Evolutionary conservation across 2,888 invertebrate genomes (phyloP).

Genomic region (Dione vanillae): DNA sequence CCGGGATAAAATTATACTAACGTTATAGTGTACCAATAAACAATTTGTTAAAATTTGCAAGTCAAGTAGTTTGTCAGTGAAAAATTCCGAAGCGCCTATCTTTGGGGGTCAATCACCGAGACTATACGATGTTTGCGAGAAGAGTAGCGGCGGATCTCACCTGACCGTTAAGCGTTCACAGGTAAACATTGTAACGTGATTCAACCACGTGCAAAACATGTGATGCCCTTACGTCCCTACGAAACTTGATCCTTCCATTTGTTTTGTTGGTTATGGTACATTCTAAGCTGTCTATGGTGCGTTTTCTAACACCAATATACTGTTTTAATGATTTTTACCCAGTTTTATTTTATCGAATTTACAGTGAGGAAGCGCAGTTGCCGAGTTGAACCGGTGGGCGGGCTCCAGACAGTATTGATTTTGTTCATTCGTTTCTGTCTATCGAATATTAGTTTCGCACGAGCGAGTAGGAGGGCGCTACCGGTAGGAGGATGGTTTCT

Average conservation of each 20-base stretch:
- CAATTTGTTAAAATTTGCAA: slow-evolving; percentile 34
- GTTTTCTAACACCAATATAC: slow-evolving; percentile 61
- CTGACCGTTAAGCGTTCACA: slow-evolving; percentile 76
- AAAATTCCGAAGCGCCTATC: slow-evolving; percentile 31
- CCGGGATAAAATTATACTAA: slow-evolving; percentile 46
- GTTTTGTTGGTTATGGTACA: not conserved
- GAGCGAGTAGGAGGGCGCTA: slow-evolving; percentile 66
- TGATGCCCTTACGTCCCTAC: slow-evolving; percentile 50
- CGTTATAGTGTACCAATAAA: slow-evolving; percentile 39
- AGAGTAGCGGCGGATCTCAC: slow-evolving; percentile 66
- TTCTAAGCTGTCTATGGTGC: slow-evolving; percentile 32
- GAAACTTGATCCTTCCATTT: not conserved
- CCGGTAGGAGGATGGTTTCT: slow-evolving; percentile 69
- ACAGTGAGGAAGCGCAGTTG: slow-evolving; percentile 81
- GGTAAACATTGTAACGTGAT: slow-evolving; percentile 83
- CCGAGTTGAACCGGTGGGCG: slow-evolving; percentile 79
- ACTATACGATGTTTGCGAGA: slow-evolving; percentile 45
- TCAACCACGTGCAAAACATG: slow-evolving; percentile 78
- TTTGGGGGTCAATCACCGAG: slow-evolving; percentile 49
- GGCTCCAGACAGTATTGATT: slow-evolving; percentile 83
- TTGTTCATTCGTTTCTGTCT: slow-evolving; percentile 72
- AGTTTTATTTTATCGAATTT: slow-evolving; percentile 83
- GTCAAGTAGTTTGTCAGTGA: slow-evolving; percentile 25
- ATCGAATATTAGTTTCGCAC: slow-evolving; percentile 52
- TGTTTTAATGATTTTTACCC: slow-evolving; percentile 78